Evolutionary conservation across 2,888 invertebrate species (phyloP), one percentile per base, ranked within the genome.

Genomic region (Hyalella azteca): DNA sequence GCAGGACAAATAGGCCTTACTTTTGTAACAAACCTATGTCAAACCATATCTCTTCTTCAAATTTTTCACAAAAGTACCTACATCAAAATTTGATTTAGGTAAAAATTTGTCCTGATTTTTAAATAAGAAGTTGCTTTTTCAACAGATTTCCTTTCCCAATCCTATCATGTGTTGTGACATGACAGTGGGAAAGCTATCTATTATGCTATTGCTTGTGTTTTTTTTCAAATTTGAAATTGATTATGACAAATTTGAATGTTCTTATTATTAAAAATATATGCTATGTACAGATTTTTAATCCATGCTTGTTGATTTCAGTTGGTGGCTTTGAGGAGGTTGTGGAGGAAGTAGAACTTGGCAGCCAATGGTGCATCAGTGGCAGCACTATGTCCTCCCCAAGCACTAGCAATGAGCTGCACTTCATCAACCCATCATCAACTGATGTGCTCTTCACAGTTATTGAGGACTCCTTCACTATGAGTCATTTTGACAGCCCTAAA

Each of bases 321-420:
- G 80, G 80, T 54, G 83, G 83, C 9, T 81, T 83, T 78, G 81
- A 83, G 77, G 83, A 83, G 75, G 83, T 83, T n/a, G 83, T 81
- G 78, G 81, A 83, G 26, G 83, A 83, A 41, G 83, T 83, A 45
- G 83, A 83, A 41, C 78, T 83, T 49, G 81, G 80, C 41, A 75
- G 79, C 26, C 79, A 81, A 15, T 83, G 80, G 80, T 80, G 79
- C 73, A 80, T 79, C 60, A 77, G 80, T 5, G 81, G 79, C 66
- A 80, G 78, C 45, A 76, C 81, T 19, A 77, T 39, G 3, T 40
- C 80, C 15, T 81, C 83, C 13, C 54, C 81, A 15, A 50, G 79
- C 19, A 81, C 80, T 2, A 80, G 79, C 78, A 79, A 78, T 15
- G 83, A 81, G 59, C 75, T 78, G 26, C 75, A 75, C 15, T 41